Conservation (phyloP, 2,797 vertebrate genomes). For the Smutsia gigantea region DNA sequence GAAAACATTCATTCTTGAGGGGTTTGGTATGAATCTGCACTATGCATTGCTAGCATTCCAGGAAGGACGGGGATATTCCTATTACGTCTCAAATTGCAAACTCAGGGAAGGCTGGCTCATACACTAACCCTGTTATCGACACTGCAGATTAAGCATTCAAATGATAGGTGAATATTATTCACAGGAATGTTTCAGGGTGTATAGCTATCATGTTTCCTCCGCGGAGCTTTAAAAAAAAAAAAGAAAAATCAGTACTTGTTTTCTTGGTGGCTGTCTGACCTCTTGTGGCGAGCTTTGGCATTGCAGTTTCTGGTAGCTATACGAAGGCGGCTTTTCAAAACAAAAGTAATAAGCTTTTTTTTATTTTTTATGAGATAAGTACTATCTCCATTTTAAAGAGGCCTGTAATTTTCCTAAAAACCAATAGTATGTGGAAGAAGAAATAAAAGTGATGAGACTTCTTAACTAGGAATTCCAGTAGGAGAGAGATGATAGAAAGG, state of each 20-base stretch:
- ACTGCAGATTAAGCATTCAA: not conserved
- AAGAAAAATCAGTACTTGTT: not conserved
- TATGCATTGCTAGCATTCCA: not conserved
- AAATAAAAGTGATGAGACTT: not conserved
- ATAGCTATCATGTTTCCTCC: not conserved
- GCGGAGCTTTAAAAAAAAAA: not conserved
- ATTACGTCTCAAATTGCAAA: not conserved
- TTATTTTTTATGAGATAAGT: not conserved
- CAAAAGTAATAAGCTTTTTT: not conserved
- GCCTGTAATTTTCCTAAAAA: not conserved
- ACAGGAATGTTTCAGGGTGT: not conserved
- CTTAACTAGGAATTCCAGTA: not conserved
- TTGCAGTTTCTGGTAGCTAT: not conserved
- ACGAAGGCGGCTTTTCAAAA: not conserved
- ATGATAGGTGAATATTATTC: not conserved
- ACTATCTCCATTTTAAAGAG: not conserved
- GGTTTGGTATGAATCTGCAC: not conserved
- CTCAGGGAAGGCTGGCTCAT: not conserved
- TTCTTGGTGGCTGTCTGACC: slow-evolving; percentile 36
- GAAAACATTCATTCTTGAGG: not conserved
- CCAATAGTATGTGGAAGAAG: not conserved
- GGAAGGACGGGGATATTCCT: not conserved
- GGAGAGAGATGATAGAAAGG: not conserved
- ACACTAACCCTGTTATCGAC: not conserved
- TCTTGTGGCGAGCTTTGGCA: not conserved